A percentile compares a stretch with the other conserved stretches of the same genome.
Evolutionary conservation across 2,888 invertebrate species (phyloP).

Genomic region (Zygogramma bicolorata): DNA sequence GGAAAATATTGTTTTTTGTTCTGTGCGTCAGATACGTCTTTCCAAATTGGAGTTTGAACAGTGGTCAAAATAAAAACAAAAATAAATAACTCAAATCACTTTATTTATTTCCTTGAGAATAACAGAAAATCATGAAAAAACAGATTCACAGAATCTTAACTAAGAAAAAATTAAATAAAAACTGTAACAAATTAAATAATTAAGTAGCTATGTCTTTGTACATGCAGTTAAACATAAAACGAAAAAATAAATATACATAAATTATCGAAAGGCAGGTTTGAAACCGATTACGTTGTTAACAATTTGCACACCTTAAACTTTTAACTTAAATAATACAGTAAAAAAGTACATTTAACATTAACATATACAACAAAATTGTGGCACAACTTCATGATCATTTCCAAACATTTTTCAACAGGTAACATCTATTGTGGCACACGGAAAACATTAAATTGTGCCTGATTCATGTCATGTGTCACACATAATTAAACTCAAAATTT

Average conservation of each 20-base stretch:
- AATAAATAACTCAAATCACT: constrained; percentile 48
- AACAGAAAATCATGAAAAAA: constrained; percentile 58
- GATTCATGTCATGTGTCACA: constrained; percentile 27
- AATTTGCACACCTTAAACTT: constrained; percentile 50
- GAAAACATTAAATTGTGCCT: constrained; percentile 25
- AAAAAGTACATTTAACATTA: constrained; percentile 55
- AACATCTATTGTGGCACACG: constrained; percentile 54
- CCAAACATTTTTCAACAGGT: constrained; percentile 51
- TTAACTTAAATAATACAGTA: constrained; percentile 54
- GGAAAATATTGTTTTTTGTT: no score
- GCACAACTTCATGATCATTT: constrained; percentile 47
- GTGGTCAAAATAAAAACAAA: background rate
- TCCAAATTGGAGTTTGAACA: background rate
- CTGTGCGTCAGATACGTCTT: no score
- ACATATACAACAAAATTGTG: constrained; percentile 53
- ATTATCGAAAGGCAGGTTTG: constrained; percentile 52
- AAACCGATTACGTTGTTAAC: constrained; percentile 51
- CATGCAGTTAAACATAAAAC: constrained; percentile 60
- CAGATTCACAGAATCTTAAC: constrained; percentile 58
- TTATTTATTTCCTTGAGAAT: constrained; percentile 54
- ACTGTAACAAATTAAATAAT: constrained; percentile 62
- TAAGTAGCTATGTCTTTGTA: constrained; percentile 63
- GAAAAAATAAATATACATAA: constrained; percentile 61
- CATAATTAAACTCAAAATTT: constrained; percentile 32
- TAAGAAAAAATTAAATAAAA: constrained; percentile 60